Evolutionary conservation across 1,140 invertebrate genomes (phyloP), one percentile per base, ranked within the genome.

Genomic region (Mamestra configurata): DNA sequence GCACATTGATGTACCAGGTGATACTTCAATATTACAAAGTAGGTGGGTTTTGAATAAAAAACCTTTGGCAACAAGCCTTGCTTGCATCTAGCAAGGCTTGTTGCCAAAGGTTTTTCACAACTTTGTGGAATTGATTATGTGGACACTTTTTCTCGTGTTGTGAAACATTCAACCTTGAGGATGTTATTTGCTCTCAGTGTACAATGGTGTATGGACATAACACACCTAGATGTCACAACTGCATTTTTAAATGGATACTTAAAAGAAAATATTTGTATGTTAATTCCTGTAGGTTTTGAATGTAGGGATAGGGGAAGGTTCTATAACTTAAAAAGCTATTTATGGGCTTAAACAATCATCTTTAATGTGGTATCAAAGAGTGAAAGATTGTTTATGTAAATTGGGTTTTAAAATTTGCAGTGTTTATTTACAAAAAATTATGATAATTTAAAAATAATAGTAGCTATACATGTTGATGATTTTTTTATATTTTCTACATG

Each of bases 321-420:
- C 11, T 35, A 77, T 40, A 80, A 24, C 27, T 49, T 71, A 20
- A 77, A 80, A 31, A 71, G 64, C 75, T 10, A 82, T 82, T 15
- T 79, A 78, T 68, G 77, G 80, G 4, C 18, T 82, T 0, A 78
- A 73, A 27, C 75, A 78, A 18, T 78, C 75, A 37, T 43, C 73
- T 6, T 37, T 75, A 37, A 46, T 46, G 13, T 81, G 80, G 75
- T 81, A 81, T 72, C 24, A 57, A 0, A 55, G 22, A 49, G 80
- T 79, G 4, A 61, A 82, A 55, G 40, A 43, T 46, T 79, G 57
- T 49, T 76, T 79, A 49, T 20, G 13, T 20, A 35, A 79, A 20
- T 57, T 75, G 13, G 80, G 66, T 37, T 82, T 79, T 82, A 57
- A 53, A 75, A 82, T 82, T 70, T 75, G 73, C 77, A 40, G 35